phyloP scores from a whole-genome alignment of 2,797 vertebrate genomes.

The Hipposideros larvatus region DNA sequence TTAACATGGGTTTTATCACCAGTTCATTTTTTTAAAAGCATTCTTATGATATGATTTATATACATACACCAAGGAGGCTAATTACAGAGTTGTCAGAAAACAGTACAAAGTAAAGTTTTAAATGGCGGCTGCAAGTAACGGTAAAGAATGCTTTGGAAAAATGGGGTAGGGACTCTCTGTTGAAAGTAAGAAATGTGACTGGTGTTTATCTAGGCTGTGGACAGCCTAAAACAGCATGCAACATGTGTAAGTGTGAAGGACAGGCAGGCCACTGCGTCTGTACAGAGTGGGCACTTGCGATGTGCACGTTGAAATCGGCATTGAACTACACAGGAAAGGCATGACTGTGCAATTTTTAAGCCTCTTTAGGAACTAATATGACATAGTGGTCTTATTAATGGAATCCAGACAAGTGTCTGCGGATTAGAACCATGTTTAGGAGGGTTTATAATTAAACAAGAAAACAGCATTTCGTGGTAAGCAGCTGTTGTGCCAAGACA shows the following conservation, averaged over 20 bases:
- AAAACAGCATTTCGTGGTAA: conserved; percentile 54
- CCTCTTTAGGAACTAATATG: not conserved
- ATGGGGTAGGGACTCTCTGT: accelerated
- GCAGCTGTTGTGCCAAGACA: conserved; percentile 71
- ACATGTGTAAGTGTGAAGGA: accelerated
- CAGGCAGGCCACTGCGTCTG: not conserved
- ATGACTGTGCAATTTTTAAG: not conserved
- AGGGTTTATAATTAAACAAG: conserved; percentile 78
- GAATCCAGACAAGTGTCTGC: conserved; percentile 68
- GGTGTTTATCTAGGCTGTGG: not conserved
- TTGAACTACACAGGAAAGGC: not conserved
- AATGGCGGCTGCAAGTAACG: not conserved
- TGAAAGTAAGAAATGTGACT: not conserved
- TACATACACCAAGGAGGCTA: not conserved
- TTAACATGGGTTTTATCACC: not conserved
- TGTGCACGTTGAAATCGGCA: accelerated
- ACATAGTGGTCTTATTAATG: conserved; percentile 52
- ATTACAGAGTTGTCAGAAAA: not conserved
- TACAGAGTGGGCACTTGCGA: accelerated
- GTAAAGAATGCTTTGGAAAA: not conserved
- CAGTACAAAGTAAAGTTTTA: not conserved
- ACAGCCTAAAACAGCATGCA: not conserved
- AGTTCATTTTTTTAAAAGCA: not conserved
- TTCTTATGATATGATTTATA: not conserved
- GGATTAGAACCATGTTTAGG: conserved; percentile 45